Conservation (phyloP, 1,140 invertebrate genomes). For the Drosophila rhopaloa region DNA sequence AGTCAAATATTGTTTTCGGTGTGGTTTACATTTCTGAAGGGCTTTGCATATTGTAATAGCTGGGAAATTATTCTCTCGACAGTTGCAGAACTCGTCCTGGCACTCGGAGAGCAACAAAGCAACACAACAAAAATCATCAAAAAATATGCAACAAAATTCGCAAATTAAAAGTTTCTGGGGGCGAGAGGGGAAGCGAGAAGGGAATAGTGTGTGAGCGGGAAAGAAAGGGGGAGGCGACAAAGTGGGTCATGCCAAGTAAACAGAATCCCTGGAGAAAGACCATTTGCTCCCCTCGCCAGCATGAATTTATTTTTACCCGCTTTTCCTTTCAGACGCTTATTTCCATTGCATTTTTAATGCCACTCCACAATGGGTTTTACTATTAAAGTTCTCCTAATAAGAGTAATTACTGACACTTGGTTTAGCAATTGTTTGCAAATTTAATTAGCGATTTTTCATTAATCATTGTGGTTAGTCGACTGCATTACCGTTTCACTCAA, state of each 20-base stretch:
- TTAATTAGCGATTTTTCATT: conserved; percentile 49
- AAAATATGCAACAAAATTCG: conserved; percentile 69
- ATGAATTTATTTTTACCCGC: conserved; percentile 34
- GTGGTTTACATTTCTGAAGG: conserved; percentile 4
- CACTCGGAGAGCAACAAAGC: conserved; percentile 10
- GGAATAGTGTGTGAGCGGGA: conserved; percentile 2
- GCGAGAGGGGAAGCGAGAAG: conserved; percentile 1
- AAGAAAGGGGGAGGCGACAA: not conserved
- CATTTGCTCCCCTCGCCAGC: conserved; percentile 2
- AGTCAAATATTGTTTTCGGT: conserved; percentile 1
- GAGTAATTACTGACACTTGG: conserved; percentile 44
- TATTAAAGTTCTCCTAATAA: conserved; percentile 23
- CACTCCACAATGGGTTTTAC: conserved; percentile 35
- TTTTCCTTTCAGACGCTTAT: not conserved
- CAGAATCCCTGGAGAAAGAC: conserved; percentile 15
- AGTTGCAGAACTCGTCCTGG: conserved; percentile 12
- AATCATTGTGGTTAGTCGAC: conserved; percentile 24
- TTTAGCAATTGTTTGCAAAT: conserved; percentile 35
- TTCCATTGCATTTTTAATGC: conserved; percentile 55
- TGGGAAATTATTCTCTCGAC: conserved; percentile 37
- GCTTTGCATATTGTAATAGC: conserved; percentile 24
- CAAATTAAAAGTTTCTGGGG: conserved; percentile 67
- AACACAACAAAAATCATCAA: conserved; percentile 36
- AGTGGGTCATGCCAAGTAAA: conserved; percentile 33
- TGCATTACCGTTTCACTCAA: conserved; percentile 13